Conservation (phyloP, 2,113 vertebrate species). For the Toxotes chatareus region DNA sequence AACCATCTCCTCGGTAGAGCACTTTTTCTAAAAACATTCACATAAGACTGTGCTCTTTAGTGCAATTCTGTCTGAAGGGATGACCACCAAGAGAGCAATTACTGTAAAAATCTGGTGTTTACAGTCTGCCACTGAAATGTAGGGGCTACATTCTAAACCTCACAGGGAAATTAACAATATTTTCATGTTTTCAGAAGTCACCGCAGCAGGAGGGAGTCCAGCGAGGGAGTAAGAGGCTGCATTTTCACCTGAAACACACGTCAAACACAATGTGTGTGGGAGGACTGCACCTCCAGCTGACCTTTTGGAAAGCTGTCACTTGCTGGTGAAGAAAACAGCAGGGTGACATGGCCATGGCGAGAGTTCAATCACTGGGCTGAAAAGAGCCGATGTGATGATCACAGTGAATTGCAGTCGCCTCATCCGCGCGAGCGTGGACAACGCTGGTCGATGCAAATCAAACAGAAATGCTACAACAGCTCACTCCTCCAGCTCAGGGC, state of each 20-base stretch:
- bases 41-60: background rate
- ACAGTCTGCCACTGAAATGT: background rate
- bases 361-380: conserved; percentile 50
- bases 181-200: conserved; percentile 39
- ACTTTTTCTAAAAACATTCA: background rate
- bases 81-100: conserved; percentile 25
- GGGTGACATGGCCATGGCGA: conserved; percentile 27
- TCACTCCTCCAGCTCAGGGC: conserved; percentile 48
- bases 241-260: conserved; percentile 55
- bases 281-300: conserved; percentile 53
- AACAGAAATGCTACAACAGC: conserved; percentile 29
- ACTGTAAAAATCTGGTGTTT: conserved; percentile 9
- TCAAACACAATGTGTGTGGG: conserved; percentile 52
- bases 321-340: conserved; percentile 7
- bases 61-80: conserved; percentile 13
- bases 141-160: background rate
- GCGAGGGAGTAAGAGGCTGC: conserved; percentile 7
- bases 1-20: background rate
- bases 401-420: conserved; percentile 11
- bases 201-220: conserved; percentile 15
- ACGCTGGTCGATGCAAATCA: conserved; percentile 18
- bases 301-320: conserved; percentile 65
- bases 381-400: conserved; percentile 22
- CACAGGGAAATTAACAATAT: background rate
- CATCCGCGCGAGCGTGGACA: background rate